phyloP scores from a whole-genome alignment of 2,797 vertebrate species.

The Bradypodion pumilum region DNA sequence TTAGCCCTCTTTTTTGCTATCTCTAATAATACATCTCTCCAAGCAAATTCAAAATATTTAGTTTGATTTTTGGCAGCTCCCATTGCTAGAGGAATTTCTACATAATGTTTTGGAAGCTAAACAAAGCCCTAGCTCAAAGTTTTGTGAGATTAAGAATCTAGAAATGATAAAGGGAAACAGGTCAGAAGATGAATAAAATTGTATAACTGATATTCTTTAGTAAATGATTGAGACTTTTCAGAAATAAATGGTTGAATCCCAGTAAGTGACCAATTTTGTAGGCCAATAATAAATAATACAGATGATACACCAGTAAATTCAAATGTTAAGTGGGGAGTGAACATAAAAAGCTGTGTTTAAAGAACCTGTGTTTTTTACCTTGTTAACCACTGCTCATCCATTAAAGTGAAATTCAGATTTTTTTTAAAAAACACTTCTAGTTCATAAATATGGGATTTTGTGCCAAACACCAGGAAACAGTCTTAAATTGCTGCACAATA shows the following conservation, averaged over 20 bases:
- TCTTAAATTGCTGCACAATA: too few species aligned
- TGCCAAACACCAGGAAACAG: too few species aligned
- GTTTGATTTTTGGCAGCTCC: neutral
- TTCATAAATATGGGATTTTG: too few species aligned
- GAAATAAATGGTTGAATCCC: slow-evolving; percentile 3
- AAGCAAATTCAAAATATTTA: neutral
- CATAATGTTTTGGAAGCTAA: neutral
- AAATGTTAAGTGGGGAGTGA: neutral
- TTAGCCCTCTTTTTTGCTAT: neutral
- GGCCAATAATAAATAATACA: neutral
- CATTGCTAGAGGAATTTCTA: neutral
- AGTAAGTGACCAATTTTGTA: neutral
- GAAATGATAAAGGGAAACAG: neutral
- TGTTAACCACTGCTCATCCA: too few species aligned
- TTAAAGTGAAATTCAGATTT: neutral
- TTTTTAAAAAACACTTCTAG: too few species aligned
- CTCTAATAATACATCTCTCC: slow-evolving; percentile 6
- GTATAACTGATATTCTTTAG: neutral
- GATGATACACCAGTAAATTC: neutral
- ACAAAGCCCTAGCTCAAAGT: neutral
- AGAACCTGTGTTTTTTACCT: neutral
- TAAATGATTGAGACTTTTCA: neutral
- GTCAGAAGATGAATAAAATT: neutral
- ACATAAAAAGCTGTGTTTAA: neutral
- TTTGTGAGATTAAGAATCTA: neutral